A percentile compares a stretch with the other conserved stretches of the same genome.
These are phyloP conservation scores for Callyntrura guangdongensis DNA, from an alignment of 2,888 invertebrate genomes.

Conservation along the genomic window DNA sequence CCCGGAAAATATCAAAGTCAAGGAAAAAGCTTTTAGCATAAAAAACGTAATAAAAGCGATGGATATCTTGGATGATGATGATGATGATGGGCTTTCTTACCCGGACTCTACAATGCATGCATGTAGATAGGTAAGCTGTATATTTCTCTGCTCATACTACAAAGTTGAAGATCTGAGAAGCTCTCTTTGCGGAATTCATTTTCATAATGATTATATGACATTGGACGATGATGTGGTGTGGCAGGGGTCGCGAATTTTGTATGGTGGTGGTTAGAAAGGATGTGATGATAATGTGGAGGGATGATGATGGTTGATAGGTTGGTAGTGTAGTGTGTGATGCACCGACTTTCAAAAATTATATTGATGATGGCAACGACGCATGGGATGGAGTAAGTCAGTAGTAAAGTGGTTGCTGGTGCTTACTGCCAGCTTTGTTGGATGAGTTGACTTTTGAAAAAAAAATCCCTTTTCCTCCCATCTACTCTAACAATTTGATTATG, in stretches of 20 bases:
- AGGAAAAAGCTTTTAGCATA: constrained; percentile 76
- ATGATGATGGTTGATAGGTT: background rate
- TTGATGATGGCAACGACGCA: constrained; percentile 32
- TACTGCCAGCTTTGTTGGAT: background rate
- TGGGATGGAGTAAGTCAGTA: too few relatives aligned
- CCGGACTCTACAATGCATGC: too few relatives aligned
- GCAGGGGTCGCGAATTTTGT: background rate
- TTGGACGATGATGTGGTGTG: background rate
- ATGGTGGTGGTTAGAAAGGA: background rate
- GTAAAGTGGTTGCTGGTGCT: background rate
- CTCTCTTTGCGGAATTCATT: constrained; percentile 53
- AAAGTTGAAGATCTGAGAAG: constrained; percentile 27
- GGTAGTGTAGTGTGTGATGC: too few relatives aligned
- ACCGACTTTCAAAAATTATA: constrained; percentile 18
- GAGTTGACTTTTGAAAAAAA: too few relatives aligned
- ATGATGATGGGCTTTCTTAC: constrained; percentile 4
- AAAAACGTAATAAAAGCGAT: constrained; percentile 77
- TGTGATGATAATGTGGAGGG: background rate
- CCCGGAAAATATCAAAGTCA: constrained; percentile 44
- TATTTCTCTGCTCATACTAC: background rate
- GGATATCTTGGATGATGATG: constrained; percentile 56
- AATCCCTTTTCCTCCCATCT: too few relatives aligned
- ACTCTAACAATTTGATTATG: constrained; percentile 64
- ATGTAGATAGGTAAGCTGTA: background rate
- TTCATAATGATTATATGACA: constrained; percentile 56